A percentile compares a stretch with the other conserved stretches of the same genome.
Conservation (phyloP, 2,888 invertebrate genomes). For the Brachyptera putata region DNA sequence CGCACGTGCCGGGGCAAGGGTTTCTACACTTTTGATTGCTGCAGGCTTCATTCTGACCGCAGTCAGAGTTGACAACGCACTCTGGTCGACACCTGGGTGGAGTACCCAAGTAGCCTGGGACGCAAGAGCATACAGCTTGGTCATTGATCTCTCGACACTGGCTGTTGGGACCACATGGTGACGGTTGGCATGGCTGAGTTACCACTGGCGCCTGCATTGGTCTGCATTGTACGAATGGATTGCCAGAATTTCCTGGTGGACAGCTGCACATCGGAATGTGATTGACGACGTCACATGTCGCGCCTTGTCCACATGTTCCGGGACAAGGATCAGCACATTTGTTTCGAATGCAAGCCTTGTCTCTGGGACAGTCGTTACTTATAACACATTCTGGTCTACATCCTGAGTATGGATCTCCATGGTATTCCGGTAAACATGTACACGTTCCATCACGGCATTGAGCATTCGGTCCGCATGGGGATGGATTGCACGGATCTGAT, state of each 20-base stretch:
- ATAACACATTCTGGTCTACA: constrained; percentile 57
- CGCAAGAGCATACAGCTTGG: constrained; percentile 48
- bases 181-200: constrained; percentile 45
- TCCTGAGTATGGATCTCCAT: constrained; percentile 58
- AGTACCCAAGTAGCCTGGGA: constrained; percentile 45
- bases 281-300: constrained; percentile 42
- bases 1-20: constrained; percentile 57
- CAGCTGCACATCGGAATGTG: constrained; percentile 44
- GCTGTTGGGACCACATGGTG: constrained; percentile 51
- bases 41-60: constrained; percentile 55
- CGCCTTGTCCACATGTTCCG: constrained; percentile 43
- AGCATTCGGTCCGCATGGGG: constrained; percentile 54
- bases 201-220: constrained; percentile 44
- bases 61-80: constrained; percentile 47
- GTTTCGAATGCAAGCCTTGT: constrained; percentile 50
- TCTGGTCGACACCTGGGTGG: constrained; percentile 49
- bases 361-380: constrained; percentile 54
- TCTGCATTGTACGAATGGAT: constrained; percentile 54
- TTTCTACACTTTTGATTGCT: constrained; percentile 61
- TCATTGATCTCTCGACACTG: constrained; percentile 47
- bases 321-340: constrained; percentile 43
- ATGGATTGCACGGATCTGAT: constrained; percentile 44
- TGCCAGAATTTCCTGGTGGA: constrained; percentile 37
- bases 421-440: constrained; percentile 56
- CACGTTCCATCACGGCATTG: constrained; percentile 59